Conservation (phyloP, 2,113 vertebrate species). For the Brevimyrus niger region DNA sequence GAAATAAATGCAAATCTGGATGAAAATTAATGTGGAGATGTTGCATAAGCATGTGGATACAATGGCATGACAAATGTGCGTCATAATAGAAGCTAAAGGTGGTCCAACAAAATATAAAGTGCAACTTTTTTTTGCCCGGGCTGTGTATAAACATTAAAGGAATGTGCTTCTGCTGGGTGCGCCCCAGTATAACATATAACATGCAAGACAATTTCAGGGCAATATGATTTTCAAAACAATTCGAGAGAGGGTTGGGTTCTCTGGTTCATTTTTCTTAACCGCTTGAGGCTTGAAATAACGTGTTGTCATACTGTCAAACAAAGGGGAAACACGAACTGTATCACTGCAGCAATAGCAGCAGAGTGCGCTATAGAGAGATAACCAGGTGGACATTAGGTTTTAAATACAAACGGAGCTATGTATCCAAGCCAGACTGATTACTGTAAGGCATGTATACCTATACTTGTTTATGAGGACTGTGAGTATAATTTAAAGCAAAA, state of each 20-base stretch:
- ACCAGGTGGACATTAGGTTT: not conserved
- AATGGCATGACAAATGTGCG: too few species aligned
- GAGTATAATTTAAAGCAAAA: not conserved
- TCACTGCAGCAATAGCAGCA: not conserved
- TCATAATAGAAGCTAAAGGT: too few species aligned
- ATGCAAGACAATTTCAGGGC: not conserved
- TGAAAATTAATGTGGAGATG: too few species aligned
- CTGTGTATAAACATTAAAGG: not conserved
- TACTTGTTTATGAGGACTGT: not conserved
- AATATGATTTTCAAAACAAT: not conserved
- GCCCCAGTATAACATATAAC: not conserved
- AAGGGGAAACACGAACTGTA: not conserved
- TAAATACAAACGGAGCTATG: not conserved
- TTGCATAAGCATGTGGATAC: too few species aligned
- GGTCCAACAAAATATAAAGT: too few species aligned
- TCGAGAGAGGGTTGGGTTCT: not conserved
- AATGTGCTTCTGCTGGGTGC: not conserved
- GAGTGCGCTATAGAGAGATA: not conserved
- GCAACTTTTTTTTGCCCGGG: too few species aligned
- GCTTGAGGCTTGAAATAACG: not conserved
- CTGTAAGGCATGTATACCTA: not conserved
- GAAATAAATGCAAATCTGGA: too few species aligned
- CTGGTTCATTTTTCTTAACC: not conserved
- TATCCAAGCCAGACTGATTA: not conserved
- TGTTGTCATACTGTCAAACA: not conserved